Evolutionary conservation across 2,888 invertebrate genomes (phyloP), one percentile per base, ranked within the genome.

Genomic region (Epinotia ramella): DNA sequence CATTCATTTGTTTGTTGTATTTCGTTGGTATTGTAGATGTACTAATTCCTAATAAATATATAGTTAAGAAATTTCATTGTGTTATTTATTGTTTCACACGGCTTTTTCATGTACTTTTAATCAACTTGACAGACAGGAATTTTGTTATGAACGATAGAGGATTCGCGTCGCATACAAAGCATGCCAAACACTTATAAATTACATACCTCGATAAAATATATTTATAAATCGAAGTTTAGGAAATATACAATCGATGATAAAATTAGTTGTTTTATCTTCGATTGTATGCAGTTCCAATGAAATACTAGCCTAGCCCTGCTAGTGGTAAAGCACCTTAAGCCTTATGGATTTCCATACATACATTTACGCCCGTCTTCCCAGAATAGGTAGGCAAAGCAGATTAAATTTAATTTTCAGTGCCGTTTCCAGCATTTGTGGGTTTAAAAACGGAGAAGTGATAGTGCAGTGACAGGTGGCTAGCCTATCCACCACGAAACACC

Each of bases 31-130:
- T 64, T 64, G 64, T 69, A 69, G 57, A 40, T 71, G 18, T 33
- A 74, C 64, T 69, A 59, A 64, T 57, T 69, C 59, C 59, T 74
- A 74, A 69, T 74, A 69, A 64, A 49, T 67, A 49, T 66, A 28
- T 69, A 69, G 73, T 64, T 73, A 73, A 68, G 63, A 20, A 33
- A 28, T 57, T 20, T 49, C 12, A 12, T 63, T 16, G 28, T 64
- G 49, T 69, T 68, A 24, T 73, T 53, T 66, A 60, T 73, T 59
- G 33, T 49, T 69, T 33, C 6, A 28, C 20, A 13, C 40, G 13
- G 62, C 28, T 64, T 64, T 59, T 44, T 59, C 18, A 33, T 49
- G 24, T 46, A 44, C 24, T n/a, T 65, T 33, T 56, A 16, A 56
- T 28, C 3, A 1, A 33, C 40, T 33, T 6, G 1, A 6, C n/a